Percentiles rank a stretch among this genome's conserved stretches.
Evolutionary conservation across 2,797 vertebrate genomes (phyloP).

Genomic region (Ptychadena robeensis): DNA sequence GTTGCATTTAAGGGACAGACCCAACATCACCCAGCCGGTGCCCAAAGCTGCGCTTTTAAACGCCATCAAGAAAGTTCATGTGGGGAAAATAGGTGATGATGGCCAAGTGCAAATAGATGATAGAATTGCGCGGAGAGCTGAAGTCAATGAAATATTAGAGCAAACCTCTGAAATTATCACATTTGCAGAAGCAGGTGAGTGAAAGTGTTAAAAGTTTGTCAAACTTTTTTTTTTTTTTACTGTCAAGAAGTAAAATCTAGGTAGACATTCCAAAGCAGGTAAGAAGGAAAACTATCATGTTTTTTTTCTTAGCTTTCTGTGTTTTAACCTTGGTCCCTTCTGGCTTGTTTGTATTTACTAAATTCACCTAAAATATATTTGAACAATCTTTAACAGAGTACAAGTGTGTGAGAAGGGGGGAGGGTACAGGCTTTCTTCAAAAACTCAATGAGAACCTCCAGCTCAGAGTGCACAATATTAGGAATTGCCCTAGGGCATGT

Average conservation of each 20-base stretch:
- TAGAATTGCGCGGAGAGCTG: slow-evolving; percentile 76
- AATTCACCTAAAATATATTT: slow-evolving; percentile 66
- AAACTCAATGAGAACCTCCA: slow-evolving; percentile 63
- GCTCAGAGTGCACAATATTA: slow-evolving; percentile 62
- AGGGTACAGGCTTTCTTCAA: slow-evolving; percentile 64
- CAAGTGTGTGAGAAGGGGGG: slow-evolving; percentile 61
- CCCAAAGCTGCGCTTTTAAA: slow-evolving; percentile 91
- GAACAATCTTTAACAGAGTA: slow-evolving; percentile 66
- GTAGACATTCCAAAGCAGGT: background rate
- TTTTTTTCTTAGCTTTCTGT: slow-evolving; percentile 51
- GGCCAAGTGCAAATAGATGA: slow-evolving; percentile 91
- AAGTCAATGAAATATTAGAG: slow-evolving; percentile 82
- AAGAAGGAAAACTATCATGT: slow-evolving; percentile 55
- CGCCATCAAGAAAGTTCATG: slow-evolving; percentile 89
- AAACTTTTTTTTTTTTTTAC: background rate
- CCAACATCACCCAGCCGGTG: slow-evolving; percentile 90
- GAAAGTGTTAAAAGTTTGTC: slow-evolving; percentile 4
- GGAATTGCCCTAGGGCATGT: slow-evolving; percentile 48
- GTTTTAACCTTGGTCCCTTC: slow-evolving; percentile 65
- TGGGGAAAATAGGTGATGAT: slow-evolving; percentile 87
- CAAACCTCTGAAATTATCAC: slow-evolving; percentile 86
- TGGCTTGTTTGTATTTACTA: slow-evolving; percentile 69
- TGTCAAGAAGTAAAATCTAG: background rate
- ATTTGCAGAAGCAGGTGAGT: slow-evolving; percentile 93
- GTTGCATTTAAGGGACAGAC: slow-evolving; percentile 92